Base-by-base conservation (phyloP, 2,888 invertebrate species). In the Drosophila histrio region DNA sequence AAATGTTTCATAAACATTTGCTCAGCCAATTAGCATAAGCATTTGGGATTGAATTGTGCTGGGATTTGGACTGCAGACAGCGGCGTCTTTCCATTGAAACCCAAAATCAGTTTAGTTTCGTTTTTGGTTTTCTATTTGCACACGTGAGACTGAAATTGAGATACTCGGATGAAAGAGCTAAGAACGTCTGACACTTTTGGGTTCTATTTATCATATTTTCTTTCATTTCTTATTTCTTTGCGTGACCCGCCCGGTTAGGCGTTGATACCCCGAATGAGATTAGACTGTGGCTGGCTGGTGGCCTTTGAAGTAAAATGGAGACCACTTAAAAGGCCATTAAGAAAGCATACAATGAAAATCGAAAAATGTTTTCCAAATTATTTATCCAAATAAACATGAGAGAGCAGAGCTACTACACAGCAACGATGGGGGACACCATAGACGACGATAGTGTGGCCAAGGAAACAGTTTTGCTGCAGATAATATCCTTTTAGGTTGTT, bases 361-460 rank as follows among this genome's bases (percentile, higher is more conserved):
- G 74, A 69, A 80, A 77, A 87, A 87, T 80, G 68, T 75, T 87
- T 77, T 75, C 56, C 84, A 87, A 82, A 82, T 82, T 87, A 80
- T 82, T 87, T 77, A 87, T 66, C 70, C 81, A 86, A 86, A 86
- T 86, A 81, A 80, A 77, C 70, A 73, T 77, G 60, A 59, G 63
- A 56, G 41, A 15, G 24, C 26, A n/a, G n/a, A n/a, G n/a, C n/a
- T n/a, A n/a, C n/a, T 7, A 21, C 32, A 28, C 49, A 41, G 32
- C 28, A 41, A 26, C 22, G 60, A 38, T 50, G 36, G 38, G 34
- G 30, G 22, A 46, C 7, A 19, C 32, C 39, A 49, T 54, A 26
- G 26, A 44, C 34, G 41, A 61, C 54, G 72, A 71, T 72, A 66
- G 72, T 67, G 67, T 67, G 53, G 77, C 67, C 72, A 74, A 72